phyloP scores from a whole-genome alignment of 2,797 vertebrate species.

The Typhlichthys subterraneus region DNA sequence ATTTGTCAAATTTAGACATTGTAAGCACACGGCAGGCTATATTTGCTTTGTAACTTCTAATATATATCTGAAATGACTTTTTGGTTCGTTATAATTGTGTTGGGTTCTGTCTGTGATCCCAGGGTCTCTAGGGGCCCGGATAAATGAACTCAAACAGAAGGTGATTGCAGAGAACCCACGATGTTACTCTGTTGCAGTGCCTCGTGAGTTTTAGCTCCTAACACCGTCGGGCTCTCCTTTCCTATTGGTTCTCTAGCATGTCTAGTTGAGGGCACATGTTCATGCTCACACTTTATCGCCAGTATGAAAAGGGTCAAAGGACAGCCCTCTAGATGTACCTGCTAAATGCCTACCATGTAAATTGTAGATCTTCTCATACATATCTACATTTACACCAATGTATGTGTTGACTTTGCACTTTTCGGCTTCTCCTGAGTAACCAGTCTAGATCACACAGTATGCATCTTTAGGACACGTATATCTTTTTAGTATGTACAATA shows the following conservation, averaged over 20 bases:
- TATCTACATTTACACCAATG: neutral
- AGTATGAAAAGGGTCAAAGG: too few species aligned
- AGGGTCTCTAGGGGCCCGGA: conserved; percentile 89
- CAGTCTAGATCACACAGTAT: neutral
- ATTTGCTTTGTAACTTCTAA: neutral
- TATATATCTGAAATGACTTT: neutral
- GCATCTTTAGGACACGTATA: neutral
- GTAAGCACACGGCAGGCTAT: too few species aligned
- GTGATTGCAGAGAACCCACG: conserved; percentile 89
- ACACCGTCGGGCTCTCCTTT: neutral
- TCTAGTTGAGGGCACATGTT: too few species aligned
- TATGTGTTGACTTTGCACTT: neutral
- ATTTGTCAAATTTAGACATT: too few species aligned
- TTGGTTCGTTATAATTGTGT: neutral
- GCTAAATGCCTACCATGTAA: neutral
- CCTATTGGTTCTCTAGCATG: neutral
- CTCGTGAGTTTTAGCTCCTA: conserved; percentile 81
- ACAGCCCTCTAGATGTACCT: too few species aligned
- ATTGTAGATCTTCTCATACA: neutral
- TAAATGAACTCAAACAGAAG: conserved; percentile 92
- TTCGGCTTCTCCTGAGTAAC: neutral
- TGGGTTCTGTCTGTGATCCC: neutral
- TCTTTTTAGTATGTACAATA: neutral
- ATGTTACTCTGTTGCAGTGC: conserved; percentile 87
- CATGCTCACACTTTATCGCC: too few species aligned